Evolutionary conservation across 2,113 vertebrate genomes (phyloP).

Genomic region (Oceanodroma tethys): DNA sequence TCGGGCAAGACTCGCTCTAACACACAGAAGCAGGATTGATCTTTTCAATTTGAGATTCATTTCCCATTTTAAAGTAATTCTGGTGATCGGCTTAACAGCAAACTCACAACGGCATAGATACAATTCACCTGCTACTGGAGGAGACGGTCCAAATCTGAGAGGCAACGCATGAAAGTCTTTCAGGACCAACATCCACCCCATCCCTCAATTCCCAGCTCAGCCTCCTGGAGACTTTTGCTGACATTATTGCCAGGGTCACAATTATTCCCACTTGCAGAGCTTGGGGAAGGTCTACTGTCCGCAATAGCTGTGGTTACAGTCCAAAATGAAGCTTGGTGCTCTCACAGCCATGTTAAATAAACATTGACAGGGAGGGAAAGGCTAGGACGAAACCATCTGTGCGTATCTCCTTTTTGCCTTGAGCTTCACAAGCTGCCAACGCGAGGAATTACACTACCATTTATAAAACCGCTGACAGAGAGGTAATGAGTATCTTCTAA

Average conservation of each 20-base stretch:
- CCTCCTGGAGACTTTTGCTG: background rate
- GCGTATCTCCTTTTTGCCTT: background rate
- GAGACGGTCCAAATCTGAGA: background rate
- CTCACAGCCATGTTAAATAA: background rate
- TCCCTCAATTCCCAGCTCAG: background rate
- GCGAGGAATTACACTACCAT: fast-evolving
- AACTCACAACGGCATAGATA: background rate
- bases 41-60: background rate
- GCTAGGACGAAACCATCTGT: background rate
- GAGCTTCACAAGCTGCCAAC: background rate
- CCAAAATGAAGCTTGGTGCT: background rate
- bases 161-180: background rate
- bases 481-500: background rate
- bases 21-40: background rate
- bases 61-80: background rate
- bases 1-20: fast-evolving
- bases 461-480: background rate
- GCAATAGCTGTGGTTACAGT: background rate
- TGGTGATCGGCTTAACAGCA: fast-evolving
- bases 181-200: background rate
- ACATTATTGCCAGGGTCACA: background rate
- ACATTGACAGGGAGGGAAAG: background rate
- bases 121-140: background rate
- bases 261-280: background rate
- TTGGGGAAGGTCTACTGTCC: background rate